These are phyloP conservation scores for Autographa pulchrina DNA, from an alignment of 2,888 invertebrate species.

Conservation along the genomic window DNA sequence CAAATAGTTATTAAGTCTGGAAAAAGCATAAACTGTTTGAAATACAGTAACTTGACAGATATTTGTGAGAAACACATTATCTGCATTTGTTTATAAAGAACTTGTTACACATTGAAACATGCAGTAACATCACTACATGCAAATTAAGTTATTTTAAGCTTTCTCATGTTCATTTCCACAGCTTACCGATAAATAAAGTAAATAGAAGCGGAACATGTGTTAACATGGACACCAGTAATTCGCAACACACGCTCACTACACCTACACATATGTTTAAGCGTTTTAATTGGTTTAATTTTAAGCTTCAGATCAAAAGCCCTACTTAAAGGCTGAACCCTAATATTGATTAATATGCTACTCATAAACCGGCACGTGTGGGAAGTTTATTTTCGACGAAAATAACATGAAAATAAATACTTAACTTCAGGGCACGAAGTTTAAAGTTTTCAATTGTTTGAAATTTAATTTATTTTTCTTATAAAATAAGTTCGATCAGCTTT, in stretches of 20 bases:
- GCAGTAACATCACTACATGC: not conserved
- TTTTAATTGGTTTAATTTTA: slow-evolving; percentile 1
- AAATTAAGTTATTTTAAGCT: not conserved
- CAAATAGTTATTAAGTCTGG: too few relatives aligned
- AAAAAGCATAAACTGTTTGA: too few relatives aligned
- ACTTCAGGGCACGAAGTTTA: too few relatives aligned
- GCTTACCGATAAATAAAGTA: too few relatives aligned
- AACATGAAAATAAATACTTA: not conserved
- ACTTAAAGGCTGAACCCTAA: not conserved
- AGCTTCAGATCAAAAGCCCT: not conserved
- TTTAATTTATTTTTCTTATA: not conserved
- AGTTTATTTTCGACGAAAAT: not conserved
- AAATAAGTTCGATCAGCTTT: slow-evolving; percentile 50
- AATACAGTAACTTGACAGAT: too few relatives aligned
- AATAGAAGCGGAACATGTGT: too few relatives aligned
- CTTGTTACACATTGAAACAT: too few relatives aligned
- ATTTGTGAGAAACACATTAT: too few relatives aligned
- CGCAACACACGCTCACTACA: too few relatives aligned
- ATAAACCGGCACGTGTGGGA: not conserved
- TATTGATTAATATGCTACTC: not conserved
- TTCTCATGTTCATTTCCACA: not conserved
- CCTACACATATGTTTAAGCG: not conserved
- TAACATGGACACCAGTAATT: too few relatives aligned
- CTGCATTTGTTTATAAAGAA: too few relatives aligned
- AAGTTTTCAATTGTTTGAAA: not conserved